Evolutionary conservation across 2,888 invertebrate genomes (phyloP), one percentile per base, ranked within the genome.

Genomic region (Cyclophora punctaria): DNA sequence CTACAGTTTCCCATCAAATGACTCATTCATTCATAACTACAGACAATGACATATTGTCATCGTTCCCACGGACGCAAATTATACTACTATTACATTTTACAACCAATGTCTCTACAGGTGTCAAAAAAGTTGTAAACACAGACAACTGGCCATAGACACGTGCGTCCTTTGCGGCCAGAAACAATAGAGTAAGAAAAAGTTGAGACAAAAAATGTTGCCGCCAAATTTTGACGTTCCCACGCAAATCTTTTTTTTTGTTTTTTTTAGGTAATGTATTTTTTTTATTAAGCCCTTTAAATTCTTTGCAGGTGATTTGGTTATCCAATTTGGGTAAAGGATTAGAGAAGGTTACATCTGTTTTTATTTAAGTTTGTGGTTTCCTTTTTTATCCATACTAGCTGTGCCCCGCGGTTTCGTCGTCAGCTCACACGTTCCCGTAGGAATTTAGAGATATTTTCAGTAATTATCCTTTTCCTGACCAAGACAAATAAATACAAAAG

Each of bases 101-200:
- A 63, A 67, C 79, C 76, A 86, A 86, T 82, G 69, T 71, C 81
- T 48, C 86, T 63, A 75, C 84, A 85, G 85, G 87, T 87, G 86
- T 71, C 80, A 78, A 73, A 75, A 71, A 69, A 62, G 56, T 53
- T 67, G 72, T 68, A 76, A 80, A 80, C 75, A 79, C 73, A 77
- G 75, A 72, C 77, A 80, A 75, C 80, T 75, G 74, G 73, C 73
- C 70, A 71, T 60, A 78, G 85, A 83, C 87, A 86, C 73, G 73
- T 69, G 72, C 85, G 85, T 81, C 75, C 72, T 76, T 80, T 83
- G 84, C 82, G 86, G 85, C 73, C 71, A 78, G 71, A 83, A 71
- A 87, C 86, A 86, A 86, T 80, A 61, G 71, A 68, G 66, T 67
- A 67, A 75, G 74, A 76, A 75, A 70, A 62, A 45, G 59, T 62